phyloP scores from a whole-genome alignment of 2,113 vertebrate species.

The Oryzias curvinotus region DNA sequence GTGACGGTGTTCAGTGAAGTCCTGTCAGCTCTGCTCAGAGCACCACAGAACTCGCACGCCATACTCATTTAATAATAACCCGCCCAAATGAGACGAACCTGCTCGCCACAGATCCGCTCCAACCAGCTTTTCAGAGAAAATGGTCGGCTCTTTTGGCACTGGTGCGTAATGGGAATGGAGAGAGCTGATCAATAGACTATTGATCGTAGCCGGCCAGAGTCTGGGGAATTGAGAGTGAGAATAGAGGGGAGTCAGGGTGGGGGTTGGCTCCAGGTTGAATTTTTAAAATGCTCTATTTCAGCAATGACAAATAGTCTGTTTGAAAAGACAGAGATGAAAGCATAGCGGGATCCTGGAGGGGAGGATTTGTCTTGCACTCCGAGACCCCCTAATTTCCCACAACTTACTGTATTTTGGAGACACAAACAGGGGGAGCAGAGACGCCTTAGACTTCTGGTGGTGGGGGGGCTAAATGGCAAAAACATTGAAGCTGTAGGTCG shows the following conservation, averaged over 20 bases:
- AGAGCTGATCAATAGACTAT: conserved; percentile 83
- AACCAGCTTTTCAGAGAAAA: conserved; percentile 76
- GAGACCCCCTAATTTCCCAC: conserved; percentile 62
- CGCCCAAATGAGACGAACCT: conserved; percentile 70
- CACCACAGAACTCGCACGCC: conserved; percentile 35
- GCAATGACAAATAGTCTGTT: conserved; percentile 80
- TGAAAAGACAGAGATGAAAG: conserved; percentile 71
- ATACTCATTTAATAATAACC: conserved; percentile 65
- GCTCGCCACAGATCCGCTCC: conserved; percentile 69
- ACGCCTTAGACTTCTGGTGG: conserved; percentile 58
- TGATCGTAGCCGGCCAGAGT: conserved; percentile 79
- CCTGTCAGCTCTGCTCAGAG: conserved; percentile 20
- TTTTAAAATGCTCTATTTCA: conserved; percentile 80
- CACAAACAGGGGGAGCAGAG: conserved; percentile 64
- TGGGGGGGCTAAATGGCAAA: not conserved
- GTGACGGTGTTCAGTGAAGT: conserved; percentile 30
- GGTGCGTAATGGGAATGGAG: conserved; percentile 82
- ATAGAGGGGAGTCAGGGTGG: conserved; percentile 71
- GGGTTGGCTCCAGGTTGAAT: conserved; percentile 77
- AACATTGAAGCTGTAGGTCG: no score
- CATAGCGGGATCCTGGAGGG: conserved; percentile 45
- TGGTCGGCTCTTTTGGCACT: conserved; percentile 78
- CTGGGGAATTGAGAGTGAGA: conserved; percentile 82
- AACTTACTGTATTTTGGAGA: conserved; percentile 62
- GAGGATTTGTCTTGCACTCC: conserved; percentile 40